Base-by-base conservation (phyloP, 1,140 invertebrate species). In the Oryctes rhinoceros region DNA sequence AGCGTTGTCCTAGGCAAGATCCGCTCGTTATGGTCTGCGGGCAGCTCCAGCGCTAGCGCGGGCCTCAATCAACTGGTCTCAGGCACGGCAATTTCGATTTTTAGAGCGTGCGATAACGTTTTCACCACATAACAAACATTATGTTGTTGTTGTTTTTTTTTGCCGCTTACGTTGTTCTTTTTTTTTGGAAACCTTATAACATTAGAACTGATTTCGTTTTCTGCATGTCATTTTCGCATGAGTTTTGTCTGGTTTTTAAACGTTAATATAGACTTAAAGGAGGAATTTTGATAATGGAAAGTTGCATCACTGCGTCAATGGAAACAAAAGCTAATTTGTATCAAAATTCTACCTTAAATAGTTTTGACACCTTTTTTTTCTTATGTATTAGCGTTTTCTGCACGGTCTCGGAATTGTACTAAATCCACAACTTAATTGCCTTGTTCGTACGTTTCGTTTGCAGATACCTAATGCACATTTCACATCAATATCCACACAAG, bases 1-100 rank as follows among this genome's bases (percentile, higher is more conserved):
- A 94, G 93, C 76, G 88, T 94, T 81, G 93, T 95, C 79, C 91
- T 96, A 84, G 94, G 94, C 84, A 96, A 96, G 90, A 96, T 96
- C 87, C 94, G 94, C 85, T 96, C 94, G 11, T 88, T 96, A 78
- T 96, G 95, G 94, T 94, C 91, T 82, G 91, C 91, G 82, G 93
- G 94, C 82, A 91, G 92, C 24, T 92, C 91, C 71, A 92, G 92
- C 76, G 89, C 92, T 53, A 92, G 91, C 86, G 87, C 90, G 80
- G 94, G 94, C 83, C 90, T 95, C 83, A 95, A 95, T 90, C 94
- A 95, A 88, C 90, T 96, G 80, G 91, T 91, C n/a, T 83, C 86
- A 87, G 90, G 90, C 90, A 91, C 88, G 90, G 37, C 37, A 24
- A 76, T 47, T 47, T 76, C 7, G 15, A 5, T 76, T 44, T 76